These are phyloP conservation scores for Nezara viridula DNA, from an alignment of 2,888 invertebrate species.

Conservation along the genomic window DNA sequence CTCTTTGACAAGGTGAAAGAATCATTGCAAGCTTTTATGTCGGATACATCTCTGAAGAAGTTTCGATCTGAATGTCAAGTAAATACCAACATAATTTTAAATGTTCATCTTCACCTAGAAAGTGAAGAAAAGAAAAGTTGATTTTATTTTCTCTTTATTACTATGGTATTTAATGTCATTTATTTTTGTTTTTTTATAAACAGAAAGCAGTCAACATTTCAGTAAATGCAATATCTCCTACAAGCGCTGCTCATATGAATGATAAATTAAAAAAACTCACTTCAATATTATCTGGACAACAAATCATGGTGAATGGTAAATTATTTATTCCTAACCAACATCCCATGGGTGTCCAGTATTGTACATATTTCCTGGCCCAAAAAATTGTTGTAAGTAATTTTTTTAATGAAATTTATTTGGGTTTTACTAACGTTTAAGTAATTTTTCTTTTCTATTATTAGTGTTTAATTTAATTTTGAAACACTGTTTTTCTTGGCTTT, in stretches of 20 bases:
- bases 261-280: slow-evolving; percentile 84
- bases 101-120: neutral
- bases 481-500: neutral
- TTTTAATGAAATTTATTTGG: slow-evolving; percentile 54
- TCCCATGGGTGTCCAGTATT: slow-evolving; percentile 80
- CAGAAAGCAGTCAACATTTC: slow-evolving; percentile 87
- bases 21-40: slow-evolving; percentile 74
- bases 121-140: neutral
- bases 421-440: neutral
- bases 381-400: slow-evolving; percentile 76
- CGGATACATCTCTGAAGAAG: slow-evolving; percentile 77
- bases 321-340: slow-evolving; percentile 74
- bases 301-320: slow-evolving; percentile 62
- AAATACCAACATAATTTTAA: slow-evolving; percentile 54
- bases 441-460: neutral
- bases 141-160: neutral
- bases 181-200: slow-evolving; percentile 50
- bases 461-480: neutral
- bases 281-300: slow-evolving; percentile 72
- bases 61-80: slow-evolving; percentile 82
- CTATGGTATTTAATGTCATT: neutral
- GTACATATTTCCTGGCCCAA: slow-evolving; percentile 78
- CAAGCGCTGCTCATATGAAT: slow-evolving; percentile 79
- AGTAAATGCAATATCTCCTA: slow-evolving; percentile 87
- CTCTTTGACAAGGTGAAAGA: slow-evolving; percentile 75